These are phyloP conservation scores for Dendroctonus ponderosae DNA, from an alignment of 1,140 invertebrate species.

Conservation along the genomic window DNA sequence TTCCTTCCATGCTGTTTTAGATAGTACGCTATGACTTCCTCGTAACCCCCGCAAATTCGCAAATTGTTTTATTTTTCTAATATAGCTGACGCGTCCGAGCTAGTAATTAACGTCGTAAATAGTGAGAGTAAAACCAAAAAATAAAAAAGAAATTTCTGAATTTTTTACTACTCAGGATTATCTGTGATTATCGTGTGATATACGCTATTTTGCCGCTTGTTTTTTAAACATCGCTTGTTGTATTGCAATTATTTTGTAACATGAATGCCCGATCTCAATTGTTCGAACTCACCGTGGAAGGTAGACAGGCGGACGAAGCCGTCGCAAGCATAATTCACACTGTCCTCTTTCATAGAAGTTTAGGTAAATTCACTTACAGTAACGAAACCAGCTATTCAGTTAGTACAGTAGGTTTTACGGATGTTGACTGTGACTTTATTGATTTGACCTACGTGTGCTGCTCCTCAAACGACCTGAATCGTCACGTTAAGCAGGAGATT, in stretches of 20 bases:
- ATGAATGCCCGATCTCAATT: constrained; percentile 89
- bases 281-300: constrained; percentile 88
- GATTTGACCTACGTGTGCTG: constrained; percentile 96
- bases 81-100: neutral
- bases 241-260: constrained; percentile 24
- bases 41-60: neutral
- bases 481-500: constrained; percentile 76
- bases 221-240: constrained; percentile 24
- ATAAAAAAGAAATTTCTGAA: constrained; percentile 19
- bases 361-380: constrained; percentile 94
- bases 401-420: constrained; percentile 90
- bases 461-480: constrained; percentile 75
- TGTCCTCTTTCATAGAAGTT: constrained; percentile 88
- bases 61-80: neutral
- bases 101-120: constrained; percentile 10
- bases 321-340: constrained; percentile 94
- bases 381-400: constrained; percentile 92
- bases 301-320: constrained; percentile 91
- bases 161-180: constrained; percentile 35
- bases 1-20: constrained; percentile 20
- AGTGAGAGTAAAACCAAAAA: constrained; percentile 36
- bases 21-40: constrained; percentile 12
- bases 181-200: constrained; percentile 41
- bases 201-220: constrained; percentile 28
- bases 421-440: constrained; percentile 96